These are phyloP conservation scores for Grapholita molesta DNA, from an alignment of 1,140 invertebrate species.

Conservation along the genomic window DNA sequence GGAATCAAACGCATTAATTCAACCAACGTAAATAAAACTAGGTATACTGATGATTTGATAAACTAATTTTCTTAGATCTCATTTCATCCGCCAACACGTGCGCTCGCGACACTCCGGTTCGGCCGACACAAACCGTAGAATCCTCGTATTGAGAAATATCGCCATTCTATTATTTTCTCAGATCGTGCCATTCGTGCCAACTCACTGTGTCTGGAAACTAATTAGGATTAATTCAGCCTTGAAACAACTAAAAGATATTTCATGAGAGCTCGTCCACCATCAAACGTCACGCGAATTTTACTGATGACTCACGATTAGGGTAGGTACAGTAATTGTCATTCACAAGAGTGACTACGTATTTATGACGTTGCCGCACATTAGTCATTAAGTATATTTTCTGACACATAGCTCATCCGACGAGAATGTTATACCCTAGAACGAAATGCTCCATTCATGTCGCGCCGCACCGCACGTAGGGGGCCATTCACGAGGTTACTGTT, in stretches of 20 bases:
- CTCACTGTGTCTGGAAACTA: slow-evolving; percentile 24
- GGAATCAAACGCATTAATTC: neutral
- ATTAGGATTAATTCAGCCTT: slow-evolving; percentile 39
- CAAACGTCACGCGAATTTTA: slow-evolving; percentile 54
- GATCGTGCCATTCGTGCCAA: slow-evolving; percentile 25
- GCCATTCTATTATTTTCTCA: slow-evolving; percentile 21
- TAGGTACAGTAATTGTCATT: slow-evolving; percentile 60
- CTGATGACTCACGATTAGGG: slow-evolving; percentile 58
- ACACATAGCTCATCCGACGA: slow-evolving; percentile 5
- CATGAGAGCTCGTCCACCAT: slow-evolving; percentile 40
- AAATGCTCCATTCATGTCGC: slow-evolving; percentile 5
- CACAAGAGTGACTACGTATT: slow-evolving; percentile 33
- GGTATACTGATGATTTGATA: neutral
- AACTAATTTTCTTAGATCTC: slow-evolving; percentile 5
- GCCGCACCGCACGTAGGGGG: neutral
- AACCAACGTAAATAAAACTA: neutral
- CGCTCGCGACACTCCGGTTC: neutral
- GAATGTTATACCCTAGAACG: slow-evolving; percentile 11
- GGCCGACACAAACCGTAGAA: neutral
- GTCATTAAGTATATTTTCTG: neutral
- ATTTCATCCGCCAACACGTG: neutral
- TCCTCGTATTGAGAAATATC: slow-evolving; percentile 14
- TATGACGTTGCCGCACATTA: neutral
- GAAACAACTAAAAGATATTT: slow-evolving; percentile 43
- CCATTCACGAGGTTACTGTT: slow-evolving; percentile 12